These are phyloP conservation scores for Sebastolobus alascanus DNA, from an alignment of 2,797 vertebrate genomes.

Conservation along the genomic window DNA sequence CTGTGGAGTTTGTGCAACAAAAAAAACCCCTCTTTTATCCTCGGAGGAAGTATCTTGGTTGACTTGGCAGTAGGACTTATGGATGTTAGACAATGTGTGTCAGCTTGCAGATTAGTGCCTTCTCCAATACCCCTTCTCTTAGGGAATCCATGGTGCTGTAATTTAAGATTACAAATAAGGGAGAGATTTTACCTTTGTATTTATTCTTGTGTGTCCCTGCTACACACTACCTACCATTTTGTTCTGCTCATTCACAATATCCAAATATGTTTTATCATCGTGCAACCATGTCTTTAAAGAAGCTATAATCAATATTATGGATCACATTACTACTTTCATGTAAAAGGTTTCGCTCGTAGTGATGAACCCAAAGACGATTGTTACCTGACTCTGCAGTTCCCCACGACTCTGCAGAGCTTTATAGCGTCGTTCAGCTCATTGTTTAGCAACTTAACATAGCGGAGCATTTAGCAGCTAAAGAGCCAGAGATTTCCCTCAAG, in stretches of 20 bases:
- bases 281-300: conserved; percentile 8
- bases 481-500: not conserved
- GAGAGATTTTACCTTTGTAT: conserved; percentile 28
- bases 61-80: conserved; percentile 66
- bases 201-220: conserved; percentile 1
- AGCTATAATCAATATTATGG: not conserved
- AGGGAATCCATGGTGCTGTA: conserved; percentile 42
- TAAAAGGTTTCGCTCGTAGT: not conserved
- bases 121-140: conserved; percentile 31
- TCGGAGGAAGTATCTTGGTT: conserved; percentile 55
- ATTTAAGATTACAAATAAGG: conserved; percentile 39
- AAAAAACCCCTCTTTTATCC: conserved; percentile 56
- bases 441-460: not conserved
- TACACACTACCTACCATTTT: not conserved
- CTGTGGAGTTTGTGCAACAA: conserved; percentile 47
- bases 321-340: not conserved
- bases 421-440: not conserved
- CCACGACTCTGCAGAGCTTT: not conserved
- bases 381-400: conserved; percentile 6
- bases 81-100: conserved; percentile 65
- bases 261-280: conserved; percentile 1
- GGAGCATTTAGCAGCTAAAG: not conserved
- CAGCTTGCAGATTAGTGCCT: conserved; percentile 64
- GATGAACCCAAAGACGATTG: conserved; percentile 1
- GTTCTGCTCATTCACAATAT: conserved; percentile 1